Evolutionary conservation across 2,888 invertebrate species (phyloP).

Genomic region (Heterodera filipjevi): DNA sequence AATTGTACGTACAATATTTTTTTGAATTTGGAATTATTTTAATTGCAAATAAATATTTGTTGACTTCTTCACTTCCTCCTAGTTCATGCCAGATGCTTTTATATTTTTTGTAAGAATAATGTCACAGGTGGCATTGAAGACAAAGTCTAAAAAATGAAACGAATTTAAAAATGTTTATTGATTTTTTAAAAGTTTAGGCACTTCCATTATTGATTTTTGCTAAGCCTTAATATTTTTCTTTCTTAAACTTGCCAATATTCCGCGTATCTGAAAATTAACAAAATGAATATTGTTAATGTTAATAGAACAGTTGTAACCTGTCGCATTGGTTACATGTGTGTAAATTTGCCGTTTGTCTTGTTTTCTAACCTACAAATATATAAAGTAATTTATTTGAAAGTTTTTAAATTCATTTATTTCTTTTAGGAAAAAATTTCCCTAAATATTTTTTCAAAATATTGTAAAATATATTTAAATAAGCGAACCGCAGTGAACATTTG

Average conservation of each 20-base stretch:
- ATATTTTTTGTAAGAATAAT: conserved; percentile 18
- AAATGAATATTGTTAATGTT: background rate
- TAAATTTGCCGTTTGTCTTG: conserved; percentile 22
- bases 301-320: background rate
- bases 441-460: too few relatives aligned
- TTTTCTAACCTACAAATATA: conserved; percentile 10
- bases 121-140: conserved; percentile 24
- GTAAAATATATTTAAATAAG: background rate
- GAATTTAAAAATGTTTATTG: too few relatives aligned
- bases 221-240: background rate
- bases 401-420: background rate
- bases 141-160: conserved; percentile 6
- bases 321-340: conserved; percentile 21
- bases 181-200: too few relatives aligned
- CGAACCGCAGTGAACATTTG: background rate
- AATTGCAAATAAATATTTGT: background rate
- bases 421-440: too few relatives aligned
- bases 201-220: too few relatives aligned
- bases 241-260: background rate
- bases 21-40: too few relatives aligned
- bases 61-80: background rate
- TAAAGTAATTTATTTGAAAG: background rate
- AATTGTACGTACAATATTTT: too few relatives aligned
- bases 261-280: background rate
- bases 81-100: conserved; percentile 16